These are phyloP conservation scores for Fratercula arctica DNA, from an alignment of 2,797 vertebrate genomes.

Conservation along the genomic window DNA sequence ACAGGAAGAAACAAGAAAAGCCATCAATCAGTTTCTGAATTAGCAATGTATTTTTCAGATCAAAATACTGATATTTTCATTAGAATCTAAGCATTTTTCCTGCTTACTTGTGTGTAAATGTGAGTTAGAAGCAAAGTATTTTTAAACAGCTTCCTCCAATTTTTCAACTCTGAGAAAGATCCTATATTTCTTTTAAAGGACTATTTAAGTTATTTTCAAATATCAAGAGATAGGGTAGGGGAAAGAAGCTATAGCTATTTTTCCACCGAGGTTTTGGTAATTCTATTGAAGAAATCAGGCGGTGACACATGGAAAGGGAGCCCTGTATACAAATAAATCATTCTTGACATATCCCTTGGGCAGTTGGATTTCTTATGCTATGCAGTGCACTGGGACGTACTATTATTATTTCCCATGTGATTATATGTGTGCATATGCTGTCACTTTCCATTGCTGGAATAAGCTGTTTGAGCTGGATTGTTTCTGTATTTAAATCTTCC, in stretches of 20 bases:
- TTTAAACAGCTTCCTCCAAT: background rate
- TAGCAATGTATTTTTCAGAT: background rate
- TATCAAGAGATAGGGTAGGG: background rate
- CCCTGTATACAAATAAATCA: conserved; percentile 58
- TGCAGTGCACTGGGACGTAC: conserved; percentile 18
- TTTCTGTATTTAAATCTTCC: conserved; percentile 38
- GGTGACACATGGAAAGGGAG: conserved; percentile 44
- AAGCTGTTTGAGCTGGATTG: conserved; percentile 59
- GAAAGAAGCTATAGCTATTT: background rate
- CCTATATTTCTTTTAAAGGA: background rate
- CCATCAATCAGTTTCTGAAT: background rate
- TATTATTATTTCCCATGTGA: conserved; percentile 70
- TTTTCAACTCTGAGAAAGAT: background rate
- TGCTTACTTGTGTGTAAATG: background rate
- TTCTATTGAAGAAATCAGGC: conserved; percentile 53
- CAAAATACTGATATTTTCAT: background rate
- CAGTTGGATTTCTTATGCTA: conserved; percentile 50
- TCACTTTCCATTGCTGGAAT: conserved; percentile 67
- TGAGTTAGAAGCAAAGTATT: background rate
- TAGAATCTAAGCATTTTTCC: background rate
- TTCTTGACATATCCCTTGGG: conserved; percentile 71
- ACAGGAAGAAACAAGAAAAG: background rate
- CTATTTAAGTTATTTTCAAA: background rate
- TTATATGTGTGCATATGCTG: conserved; percentile 64
- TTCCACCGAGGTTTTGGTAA: background rate